phyloP scores from a whole-genome alignment of 2,888 invertebrate species.

The Pseudococcus viburni region DNA sequence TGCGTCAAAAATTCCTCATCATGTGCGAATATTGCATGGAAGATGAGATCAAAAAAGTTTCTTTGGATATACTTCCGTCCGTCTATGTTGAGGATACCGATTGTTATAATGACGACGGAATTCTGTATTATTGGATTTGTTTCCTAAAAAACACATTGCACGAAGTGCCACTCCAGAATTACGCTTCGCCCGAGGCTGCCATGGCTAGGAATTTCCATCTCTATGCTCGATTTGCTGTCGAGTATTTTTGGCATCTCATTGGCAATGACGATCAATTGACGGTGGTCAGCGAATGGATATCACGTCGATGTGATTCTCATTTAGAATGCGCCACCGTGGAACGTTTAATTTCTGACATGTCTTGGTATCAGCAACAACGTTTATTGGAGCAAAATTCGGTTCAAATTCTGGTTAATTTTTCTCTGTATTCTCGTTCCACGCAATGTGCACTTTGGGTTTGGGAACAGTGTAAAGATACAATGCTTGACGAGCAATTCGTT shows the following conservation, averaged over 20 bases:
- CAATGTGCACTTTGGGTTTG: neutral
- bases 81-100: neutral
- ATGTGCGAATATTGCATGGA: neutral
- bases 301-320: too few species aligned
- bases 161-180: too few species aligned
- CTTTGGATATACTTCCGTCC: neutral
- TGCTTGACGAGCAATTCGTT: neutral
- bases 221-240: too few species aligned
- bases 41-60: neutral
- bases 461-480: neutral
- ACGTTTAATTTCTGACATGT: too few species aligned
- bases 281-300: too few species aligned
- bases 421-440: neutral
- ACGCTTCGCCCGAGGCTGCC: neutral
- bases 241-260: too few species aligned
- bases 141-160: neutral
- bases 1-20: neutral
- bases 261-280: too few species aligned
- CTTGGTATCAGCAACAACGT: too few species aligned
- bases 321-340: too few species aligned
- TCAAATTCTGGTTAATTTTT: neutral
- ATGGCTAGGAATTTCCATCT: neutral
- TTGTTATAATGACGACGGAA: neutral
- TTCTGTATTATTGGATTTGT: neutral
- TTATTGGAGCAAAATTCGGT: neutral